Evolutionary conservation across 2,113 vertebrate species (phyloP), one percentile per base, ranked within the genome.

Genomic region (Zeus faber): DNA sequence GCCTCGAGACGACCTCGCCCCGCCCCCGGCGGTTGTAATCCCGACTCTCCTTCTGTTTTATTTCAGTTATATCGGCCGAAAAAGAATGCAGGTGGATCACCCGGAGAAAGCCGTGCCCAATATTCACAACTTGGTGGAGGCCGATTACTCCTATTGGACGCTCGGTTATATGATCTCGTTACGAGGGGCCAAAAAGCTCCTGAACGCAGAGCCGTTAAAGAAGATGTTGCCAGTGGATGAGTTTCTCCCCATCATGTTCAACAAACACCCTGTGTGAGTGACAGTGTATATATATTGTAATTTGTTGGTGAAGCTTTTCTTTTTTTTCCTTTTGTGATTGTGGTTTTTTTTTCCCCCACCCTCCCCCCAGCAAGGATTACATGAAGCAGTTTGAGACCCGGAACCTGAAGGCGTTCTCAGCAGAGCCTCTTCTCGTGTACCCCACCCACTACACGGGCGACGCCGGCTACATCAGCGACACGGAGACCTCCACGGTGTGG

Each of bases 91-190:
- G 73, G 91, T 96, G 55, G 94, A 95, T 49, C 91, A 78, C 13
- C 91, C 90, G 0, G 95, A 97, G 80, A 93, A 91, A 68, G 81
- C 94, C 0, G 95, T 97, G 40, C 88, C 91, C 3, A 91, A 89
- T 0, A 83, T 97, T 54, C 88, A 92, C 72, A 96, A 93, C 67
- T 67, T 97, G 67, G 95, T 97, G 46, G 91, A 92, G 47, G 92
- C 94, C 0, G 95, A 95, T 53, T 97, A 97, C 65, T 97, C 95
- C 3, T 97, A 97, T 51, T 97, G 95, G 95, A 97, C 94, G 0
- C 74, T 97, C 43, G 94, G 89, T 1, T 97, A 97, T 6, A 90
- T 91, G 67, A 87, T 97, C 21, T 95, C 94, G 1, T 78, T 94
- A 21, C 89, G 90, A 49, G 95, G 95, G 1, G 94, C 95, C 1